phyloP scores from a whole-genome alignment of 2,797 vertebrate species.

The Triplophysa yarkandensis region DNA sequence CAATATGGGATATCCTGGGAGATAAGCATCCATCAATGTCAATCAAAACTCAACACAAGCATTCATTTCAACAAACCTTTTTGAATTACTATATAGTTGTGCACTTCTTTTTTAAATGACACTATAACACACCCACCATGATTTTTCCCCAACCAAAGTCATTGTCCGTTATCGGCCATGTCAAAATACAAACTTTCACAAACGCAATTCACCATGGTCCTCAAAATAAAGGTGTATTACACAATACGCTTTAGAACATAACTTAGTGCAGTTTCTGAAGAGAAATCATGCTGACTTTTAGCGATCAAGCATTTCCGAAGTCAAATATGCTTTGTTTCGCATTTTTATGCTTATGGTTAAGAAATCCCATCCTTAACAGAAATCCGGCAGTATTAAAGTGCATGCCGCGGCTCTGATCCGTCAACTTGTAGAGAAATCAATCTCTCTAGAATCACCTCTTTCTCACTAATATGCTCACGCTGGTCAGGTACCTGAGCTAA shows the following conservation, averaged over 20 bases:
- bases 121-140: not conserved
- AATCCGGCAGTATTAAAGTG: slow-evolving; percentile 73
- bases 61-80: slow-evolving; percentile 1
- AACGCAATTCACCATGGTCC: not conserved
- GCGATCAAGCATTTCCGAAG: not conserved
- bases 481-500: slow-evolving; percentile 70
- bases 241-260: not conserved
- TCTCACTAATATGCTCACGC: slow-evolving; percentile 72
- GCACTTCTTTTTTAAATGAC: not conserved
- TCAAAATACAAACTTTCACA: not conserved
- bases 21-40: not conserved
- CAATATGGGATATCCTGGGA: not conserved
- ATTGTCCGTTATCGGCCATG: not conserved
- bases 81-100: slow-evolving; percentile 27
- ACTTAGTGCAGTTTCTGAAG: not conserved
- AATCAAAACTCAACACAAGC: slow-evolving; percentile 7
- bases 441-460: slow-evolving; percentile 63
- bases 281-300: not conserved
- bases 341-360: slow-evolving; percentile 37
- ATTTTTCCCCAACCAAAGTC: not conserved
- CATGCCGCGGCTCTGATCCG: slow-evolving; percentile 66
- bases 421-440: slow-evolving; percentile 68
- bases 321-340: not conserved
- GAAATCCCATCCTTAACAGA: slow-evolving; percentile 70
- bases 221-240: not conserved